Evolutionary conservation across 2,113 vertebrate species (phyloP).

Genomic region (Acrocephalus arundinaceus): DNA sequence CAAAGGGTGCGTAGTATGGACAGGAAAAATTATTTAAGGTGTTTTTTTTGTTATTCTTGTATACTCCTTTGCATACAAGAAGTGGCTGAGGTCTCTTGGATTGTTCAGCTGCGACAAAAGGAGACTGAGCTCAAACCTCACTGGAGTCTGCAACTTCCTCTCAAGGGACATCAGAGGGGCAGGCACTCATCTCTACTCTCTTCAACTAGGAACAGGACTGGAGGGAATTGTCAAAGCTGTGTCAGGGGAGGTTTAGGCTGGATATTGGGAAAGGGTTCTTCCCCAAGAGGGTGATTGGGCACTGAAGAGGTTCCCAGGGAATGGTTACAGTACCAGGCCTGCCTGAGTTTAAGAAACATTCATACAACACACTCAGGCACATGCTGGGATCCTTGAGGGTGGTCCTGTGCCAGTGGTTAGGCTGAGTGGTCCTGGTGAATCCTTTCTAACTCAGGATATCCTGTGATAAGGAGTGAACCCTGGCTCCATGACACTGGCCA

Average conservation of each 20-base stretch:
- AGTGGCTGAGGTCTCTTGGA: neutral
- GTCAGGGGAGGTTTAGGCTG: neutral
- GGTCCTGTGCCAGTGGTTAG: neutral
- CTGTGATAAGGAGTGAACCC: neutral
- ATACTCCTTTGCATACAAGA: neutral
- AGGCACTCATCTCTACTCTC: neutral
- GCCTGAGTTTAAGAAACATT: neutral
- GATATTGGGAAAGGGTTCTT: neutral
- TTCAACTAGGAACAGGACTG: no score
- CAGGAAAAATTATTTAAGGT: neutral
- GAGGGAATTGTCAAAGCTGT: neutral
- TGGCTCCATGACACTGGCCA: neutral
- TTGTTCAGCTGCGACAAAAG: neutral
- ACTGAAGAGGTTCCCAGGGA: neutral
- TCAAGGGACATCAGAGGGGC: neutral
- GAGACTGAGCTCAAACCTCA: neutral
- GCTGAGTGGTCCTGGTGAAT: neutral
- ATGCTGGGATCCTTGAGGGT: neutral
- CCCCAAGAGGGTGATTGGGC: rapidly evolving
- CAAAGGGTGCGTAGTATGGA: rapidly evolving
- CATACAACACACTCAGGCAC: neutral
- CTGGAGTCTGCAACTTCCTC: neutral
- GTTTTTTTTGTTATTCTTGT: neutral
- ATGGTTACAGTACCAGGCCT: neutral
- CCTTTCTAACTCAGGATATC: neutral